A percentile compares a stretch with the other conserved stretches of the same genome.
These are phyloP conservation scores for Orcinus orca DNA, from an alignment of 2,113 vertebrate genomes.

Conservation along the genomic window DNA sequence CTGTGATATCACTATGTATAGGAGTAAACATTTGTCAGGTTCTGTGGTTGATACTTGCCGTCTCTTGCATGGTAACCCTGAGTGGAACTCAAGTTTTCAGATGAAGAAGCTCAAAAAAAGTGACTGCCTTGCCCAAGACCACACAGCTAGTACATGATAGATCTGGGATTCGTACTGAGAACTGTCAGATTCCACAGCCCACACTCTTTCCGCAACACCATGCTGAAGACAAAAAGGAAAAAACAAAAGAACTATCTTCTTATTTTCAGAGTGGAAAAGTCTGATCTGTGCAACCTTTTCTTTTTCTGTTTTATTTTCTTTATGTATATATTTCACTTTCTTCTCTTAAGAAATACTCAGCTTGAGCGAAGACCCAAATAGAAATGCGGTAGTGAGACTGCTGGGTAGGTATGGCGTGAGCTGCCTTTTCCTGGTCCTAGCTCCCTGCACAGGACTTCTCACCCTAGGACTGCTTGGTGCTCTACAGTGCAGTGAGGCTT, in stretches of 20 bases:
- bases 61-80: background rate
- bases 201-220: background rate
- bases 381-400: background rate
- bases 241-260: background rate
- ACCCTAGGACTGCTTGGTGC: background rate
- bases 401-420: background rate
- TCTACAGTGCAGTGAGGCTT: rapidly evolving
- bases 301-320: constrained; percentile 4
- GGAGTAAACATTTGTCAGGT: background rate
- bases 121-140: background rate
- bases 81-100: background rate
- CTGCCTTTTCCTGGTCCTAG: background rate
- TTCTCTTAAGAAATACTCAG: background rate
- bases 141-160: background rate
- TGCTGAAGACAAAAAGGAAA: background rate
- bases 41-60: background rate
- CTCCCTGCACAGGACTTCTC: background rate
- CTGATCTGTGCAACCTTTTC: background rate
- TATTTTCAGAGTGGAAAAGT: constrained; percentile 19
- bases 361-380: background rate
- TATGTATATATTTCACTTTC: background rate
- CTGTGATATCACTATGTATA: background rate
- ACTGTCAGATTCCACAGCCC: background rate
- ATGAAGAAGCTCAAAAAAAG: background rate
- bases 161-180: background rate